Base-by-base conservation (phyloP, 2,888 invertebrate species). In the Drosophila colorata region DNA sequence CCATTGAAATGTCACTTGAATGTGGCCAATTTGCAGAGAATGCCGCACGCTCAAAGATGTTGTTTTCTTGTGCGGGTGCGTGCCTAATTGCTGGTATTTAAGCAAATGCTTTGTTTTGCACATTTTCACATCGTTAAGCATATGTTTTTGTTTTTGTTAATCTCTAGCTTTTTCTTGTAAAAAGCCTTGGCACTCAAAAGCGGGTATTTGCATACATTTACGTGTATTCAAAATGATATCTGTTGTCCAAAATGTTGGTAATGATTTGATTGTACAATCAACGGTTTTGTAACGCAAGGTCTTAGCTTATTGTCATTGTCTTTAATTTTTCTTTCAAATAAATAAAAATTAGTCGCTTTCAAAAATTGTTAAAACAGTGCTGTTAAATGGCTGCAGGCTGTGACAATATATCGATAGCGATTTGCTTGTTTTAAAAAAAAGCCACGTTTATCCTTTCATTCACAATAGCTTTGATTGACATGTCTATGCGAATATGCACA, bases 121-220 rank as follows among this genome's bases (percentile, higher is more conserved):
- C 74, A 61, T 83, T 84, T 83, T 83, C 83, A 81, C 83, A 83
- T 83, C 81, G 87, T 87, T 83, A 85, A 82, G 44, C 59, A 44
- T 61, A 66, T 68, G 71, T 69, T 65, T 65, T 46, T 67, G 20
- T 69, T 58, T 28, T 35, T 73, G 44, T 61, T 28, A 23, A 37
- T 52, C 43, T 64, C 38, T 38, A 16, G 51, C 28, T 47, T 51
- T 73, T 69, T 83, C 80, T 74, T 84, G 84, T 81, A 84, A 84
- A 66, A 58, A 69, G 49, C 83, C 83, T 87, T 83, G 83, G 56
- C 84, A 87, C 83, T 82, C 86, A 82, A 82, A 74, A 66, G 51
- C 37, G 49, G 76, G 69, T 64, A 83, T 83, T 83, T 74, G 84
- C 83, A 87, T 83, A 77, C 66, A 76, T 76, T 78, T 75, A 69